A percentile compares a stretch with the other conserved stretches of the same genome.
Evolutionary conservation across 2,113 vertebrate species (phyloP).

Genomic region (Callospermophilus lateralis): DNA sequence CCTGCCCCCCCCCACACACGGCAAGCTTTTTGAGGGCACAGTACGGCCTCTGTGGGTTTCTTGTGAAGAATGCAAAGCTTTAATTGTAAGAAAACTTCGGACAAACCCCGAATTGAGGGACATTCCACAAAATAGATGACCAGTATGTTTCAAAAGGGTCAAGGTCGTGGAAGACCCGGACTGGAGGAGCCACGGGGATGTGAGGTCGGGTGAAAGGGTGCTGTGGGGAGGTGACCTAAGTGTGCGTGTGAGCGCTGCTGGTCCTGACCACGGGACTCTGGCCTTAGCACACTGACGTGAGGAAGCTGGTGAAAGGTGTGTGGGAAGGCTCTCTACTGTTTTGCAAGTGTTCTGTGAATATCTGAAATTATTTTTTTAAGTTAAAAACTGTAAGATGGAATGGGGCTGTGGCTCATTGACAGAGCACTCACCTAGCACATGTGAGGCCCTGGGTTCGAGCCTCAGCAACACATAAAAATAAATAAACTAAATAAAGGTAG

Average conservation of each 20-base stretch:
- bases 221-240: fast-evolving
- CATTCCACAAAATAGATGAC: too few species aligned
- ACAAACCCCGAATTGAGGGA: neutral
- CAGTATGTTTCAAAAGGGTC: neutral
- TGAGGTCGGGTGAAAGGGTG: too few species aligned
- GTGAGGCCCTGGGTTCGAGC: too few species aligned
- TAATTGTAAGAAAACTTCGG: neutral
- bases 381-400: too few species aligned
- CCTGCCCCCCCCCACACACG: fast-evolving
- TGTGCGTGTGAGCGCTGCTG: fast-evolving
- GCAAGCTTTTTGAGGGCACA: too few species aligned
- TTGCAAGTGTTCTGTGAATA: neutral
- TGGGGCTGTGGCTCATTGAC: too few species aligned
- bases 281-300: neutral
- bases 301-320: neutral
- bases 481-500: too few species aligned
- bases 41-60: neutral
- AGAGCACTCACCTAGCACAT: too few species aligned
- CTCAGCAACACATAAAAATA: too few species aligned
- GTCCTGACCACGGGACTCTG: too few species aligned
- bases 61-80: neutral
- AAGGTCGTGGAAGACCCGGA: neutral
- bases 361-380: neutral
- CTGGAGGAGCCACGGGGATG: neutral
- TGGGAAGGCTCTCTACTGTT: neutral